These are phyloP conservation scores for Parauchenoglanis ngamensis DNA, from an alignment of 2,797 vertebrate genomes.

Conservation along the genomic window DNA sequence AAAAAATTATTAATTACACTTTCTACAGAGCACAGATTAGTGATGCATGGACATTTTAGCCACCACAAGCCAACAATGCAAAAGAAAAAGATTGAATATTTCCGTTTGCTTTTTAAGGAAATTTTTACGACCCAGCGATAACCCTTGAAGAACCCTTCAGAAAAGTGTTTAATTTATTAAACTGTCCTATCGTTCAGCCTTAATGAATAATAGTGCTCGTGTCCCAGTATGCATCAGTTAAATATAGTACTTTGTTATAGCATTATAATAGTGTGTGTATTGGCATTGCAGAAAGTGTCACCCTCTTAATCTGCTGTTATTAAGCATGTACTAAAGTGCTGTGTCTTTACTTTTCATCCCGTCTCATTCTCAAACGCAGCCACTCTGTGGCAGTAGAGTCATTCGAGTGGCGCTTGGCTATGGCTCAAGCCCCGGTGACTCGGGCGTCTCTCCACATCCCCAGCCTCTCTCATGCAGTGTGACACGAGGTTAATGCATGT, in stretches of 20 bases:
- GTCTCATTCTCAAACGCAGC: constrained; percentile 20
- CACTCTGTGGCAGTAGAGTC: constrained; percentile 56
- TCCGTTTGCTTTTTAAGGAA: background rate
- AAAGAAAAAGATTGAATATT: background rate
- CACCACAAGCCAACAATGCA: background rate
- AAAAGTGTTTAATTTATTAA: background rate
- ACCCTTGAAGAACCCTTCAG: background rate
- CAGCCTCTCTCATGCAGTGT: background rate
- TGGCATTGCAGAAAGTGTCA: constrained; percentile 8
- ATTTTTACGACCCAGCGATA: background rate
- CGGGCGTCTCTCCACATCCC: background rate
- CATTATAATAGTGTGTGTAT: background rate
- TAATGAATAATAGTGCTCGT: background rate
- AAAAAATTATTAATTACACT: background rate
- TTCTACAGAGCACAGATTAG: constrained; percentile 4
- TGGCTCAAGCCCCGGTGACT: background rate
- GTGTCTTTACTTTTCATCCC: background rate
- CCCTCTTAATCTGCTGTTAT: background rate
- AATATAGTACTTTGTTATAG: background rate
- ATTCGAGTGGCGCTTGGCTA: background rate
- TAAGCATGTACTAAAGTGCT: background rate
- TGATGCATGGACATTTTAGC: background rate
- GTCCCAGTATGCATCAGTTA: background rate
- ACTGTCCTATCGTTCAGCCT: background rate
- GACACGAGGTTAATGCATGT: constrained; percentile 36